Evolutionary conservation across 2,888 invertebrate genomes (phyloP).

Genomic region (Archips crataeganus): DNA sequence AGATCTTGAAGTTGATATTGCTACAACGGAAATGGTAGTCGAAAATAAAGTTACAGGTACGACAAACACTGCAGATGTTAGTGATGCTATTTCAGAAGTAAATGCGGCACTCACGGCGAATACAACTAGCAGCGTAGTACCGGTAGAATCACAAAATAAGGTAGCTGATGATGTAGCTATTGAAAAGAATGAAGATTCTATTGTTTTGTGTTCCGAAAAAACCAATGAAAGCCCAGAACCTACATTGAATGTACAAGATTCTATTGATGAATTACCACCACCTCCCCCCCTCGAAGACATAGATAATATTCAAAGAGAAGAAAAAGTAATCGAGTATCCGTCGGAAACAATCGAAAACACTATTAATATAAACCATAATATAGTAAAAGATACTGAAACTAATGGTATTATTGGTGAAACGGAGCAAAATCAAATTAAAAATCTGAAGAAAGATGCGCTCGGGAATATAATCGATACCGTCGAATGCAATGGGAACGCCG

Average conservation of each 20-base stretch:
- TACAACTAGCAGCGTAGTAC: constrained; percentile 6
- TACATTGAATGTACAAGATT: constrained; percentile 12
- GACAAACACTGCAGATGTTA: not conserved
- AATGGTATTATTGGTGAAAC: constrained; percentile 49
- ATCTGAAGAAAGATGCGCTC: constrained; percentile 55
- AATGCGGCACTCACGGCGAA: not conserved
- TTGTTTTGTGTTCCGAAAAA: constrained; percentile 12
- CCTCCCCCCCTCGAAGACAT: constrained; percentile 30
- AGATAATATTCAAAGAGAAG: constrained; percentile 47
- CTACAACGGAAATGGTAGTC: constrained; percentile 3
- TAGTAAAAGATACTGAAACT: constrained; percentile 46
- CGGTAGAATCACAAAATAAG: constrained; percentile 1
- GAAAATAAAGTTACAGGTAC: not conserved
- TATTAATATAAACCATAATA: constrained; percentile 43
- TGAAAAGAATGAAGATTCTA: constrained; percentile 11
- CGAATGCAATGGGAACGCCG: constrained; percentile 63
- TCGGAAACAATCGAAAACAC: constrained; percentile 42
- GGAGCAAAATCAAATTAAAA: constrained; percentile 57
- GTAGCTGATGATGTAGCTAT: not conserved
- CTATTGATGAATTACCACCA: constrained; percentile 39
- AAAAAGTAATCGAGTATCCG: constrained; percentile 34
- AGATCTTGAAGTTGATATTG: not conserved
- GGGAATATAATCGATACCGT: constrained; percentile 50
- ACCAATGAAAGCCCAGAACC: constrained; percentile 50
- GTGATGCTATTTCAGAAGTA: not conserved